Percentiles rank a stretch among this genome's conserved stretches.
Conservation (phyloP, 2,888 invertebrate genomes). For the Drosophila infuscata region DNA sequence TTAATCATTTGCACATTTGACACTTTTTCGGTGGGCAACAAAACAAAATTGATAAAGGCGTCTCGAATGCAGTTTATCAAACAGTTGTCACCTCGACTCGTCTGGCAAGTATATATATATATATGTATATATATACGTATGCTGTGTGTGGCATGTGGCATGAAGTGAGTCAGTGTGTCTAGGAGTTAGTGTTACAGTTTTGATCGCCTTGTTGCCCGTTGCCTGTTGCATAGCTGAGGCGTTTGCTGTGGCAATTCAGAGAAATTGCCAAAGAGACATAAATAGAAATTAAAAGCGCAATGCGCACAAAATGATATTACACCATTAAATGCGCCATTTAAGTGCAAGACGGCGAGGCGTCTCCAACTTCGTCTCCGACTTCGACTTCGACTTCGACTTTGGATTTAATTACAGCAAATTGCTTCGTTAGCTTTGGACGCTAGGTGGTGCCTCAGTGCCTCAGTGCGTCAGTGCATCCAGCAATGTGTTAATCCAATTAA, state of each 20-base stretch:
- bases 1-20: conserved; percentile 70
- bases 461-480: conserved; percentile 24
- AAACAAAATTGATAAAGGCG: conserved; percentile 70
- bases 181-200: conserved; percentile 12
- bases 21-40: conserved; percentile 56
- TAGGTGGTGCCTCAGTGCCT: conserved; percentile 50
- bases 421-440: conserved; percentile 64
- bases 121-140: not conserved
- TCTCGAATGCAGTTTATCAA: conserved; percentile 68
- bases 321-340: conserved; percentile 80
- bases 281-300: conserved; percentile 76
- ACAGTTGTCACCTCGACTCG: conserved; percentile 44
- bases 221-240: conserved; percentile 33
- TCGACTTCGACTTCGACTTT: conserved; percentile 6
- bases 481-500: conserved; percentile 78
- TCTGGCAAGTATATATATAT: conserved; percentile 1
- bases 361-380: conserved; percentile 1
- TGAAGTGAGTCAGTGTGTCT: conserved; percentile 20
- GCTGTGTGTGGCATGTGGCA: conserved; percentile 13
- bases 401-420: conserved; percentile 76
- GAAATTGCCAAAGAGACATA: conserved; percentile 72
- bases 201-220: not conserved
- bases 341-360: conserved; percentile 61
- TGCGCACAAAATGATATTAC: conserved; percentile 73
- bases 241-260: conserved; percentile 48